A percentile compares a stretch with the other conserved stretches of the same genome.
Conservation (phyloP, 2,113 vertebrate species). For the Osmerus mordax region DNA sequence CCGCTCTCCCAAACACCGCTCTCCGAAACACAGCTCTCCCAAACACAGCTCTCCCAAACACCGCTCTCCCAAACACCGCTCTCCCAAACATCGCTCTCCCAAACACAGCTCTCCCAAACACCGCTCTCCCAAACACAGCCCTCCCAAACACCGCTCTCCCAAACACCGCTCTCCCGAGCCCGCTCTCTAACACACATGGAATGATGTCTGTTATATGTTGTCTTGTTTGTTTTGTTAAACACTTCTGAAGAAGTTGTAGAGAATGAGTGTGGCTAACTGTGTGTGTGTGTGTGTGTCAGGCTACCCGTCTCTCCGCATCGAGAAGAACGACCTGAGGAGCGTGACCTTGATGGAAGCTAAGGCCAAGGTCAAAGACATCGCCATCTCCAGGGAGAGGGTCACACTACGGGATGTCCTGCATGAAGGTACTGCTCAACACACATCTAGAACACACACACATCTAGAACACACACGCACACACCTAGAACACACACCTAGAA, state of each 20-base stretch:
- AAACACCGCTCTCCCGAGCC: too few relatives aligned
- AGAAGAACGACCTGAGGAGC: conserved; percentile 98
- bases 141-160: too few relatives aligned
- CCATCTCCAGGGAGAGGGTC: conserved; percentile 93
- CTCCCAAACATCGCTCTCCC: too few relatives aligned
- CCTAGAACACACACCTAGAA: background rate
- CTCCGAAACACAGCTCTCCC: too few relatives aligned
- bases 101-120: too few relatives aligned
- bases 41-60: too few relatives aligned
- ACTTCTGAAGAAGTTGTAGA: background rate
- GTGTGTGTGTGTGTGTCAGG: conserved; percentile 60
- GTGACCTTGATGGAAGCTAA: conserved; percentile 94
- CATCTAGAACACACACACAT: background rate
- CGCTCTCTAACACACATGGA: too few relatives aligned
- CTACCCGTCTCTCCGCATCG: conserved; percentile 93
- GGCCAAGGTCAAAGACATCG: conserved; percentile 96
- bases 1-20: too few relatives aligned
- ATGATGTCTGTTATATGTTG: too few relatives aligned
- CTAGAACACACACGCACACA: background rate
- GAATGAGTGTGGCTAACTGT: background rate
- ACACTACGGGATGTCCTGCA: conserved; percentile 93
- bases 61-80: too few relatives aligned
- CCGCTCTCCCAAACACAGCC: too few relatives aligned
- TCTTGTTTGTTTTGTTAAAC: background rate
- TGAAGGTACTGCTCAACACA: conserved; percentile 79